Evolutionary conservation across 1,140 invertebrate genomes (phyloP).

Genomic region (Lanistes nyassanus): DNA sequence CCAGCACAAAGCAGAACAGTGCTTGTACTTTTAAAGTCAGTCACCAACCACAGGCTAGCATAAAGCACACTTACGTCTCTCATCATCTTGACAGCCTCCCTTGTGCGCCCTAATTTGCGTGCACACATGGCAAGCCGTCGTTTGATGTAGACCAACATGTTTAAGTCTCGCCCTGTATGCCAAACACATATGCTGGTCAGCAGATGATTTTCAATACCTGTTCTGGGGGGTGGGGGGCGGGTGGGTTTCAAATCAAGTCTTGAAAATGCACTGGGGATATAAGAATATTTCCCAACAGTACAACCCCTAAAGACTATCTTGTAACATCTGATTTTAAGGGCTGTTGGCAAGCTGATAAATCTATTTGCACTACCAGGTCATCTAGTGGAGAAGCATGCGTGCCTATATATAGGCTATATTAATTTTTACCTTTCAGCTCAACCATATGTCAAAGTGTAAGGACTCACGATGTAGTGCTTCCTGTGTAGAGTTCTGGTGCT

Average conservation of each 20-base stretch:
- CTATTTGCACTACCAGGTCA: no score
- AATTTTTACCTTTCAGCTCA: no score
- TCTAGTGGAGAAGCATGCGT: no score
- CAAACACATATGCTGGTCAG: conserved; percentile 25
- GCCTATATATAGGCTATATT: no score
- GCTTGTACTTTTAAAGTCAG: background rate
- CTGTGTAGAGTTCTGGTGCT: conserved; percentile 80
- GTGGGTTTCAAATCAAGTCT: no score
- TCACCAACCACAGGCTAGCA: background rate
- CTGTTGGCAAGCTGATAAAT: no score
- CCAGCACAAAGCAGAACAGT: background rate
- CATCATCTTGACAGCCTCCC: conserved; percentile 97
- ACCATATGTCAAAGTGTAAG: no score
- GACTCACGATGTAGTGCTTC: conserved; percentile 82
- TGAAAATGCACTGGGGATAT: no score
- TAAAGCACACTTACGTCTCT: conserved; percentile 77
- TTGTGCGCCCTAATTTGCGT: conserved; percentile 86
- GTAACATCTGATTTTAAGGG: no score
- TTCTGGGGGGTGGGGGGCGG: no score
- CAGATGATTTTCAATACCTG: background rate
- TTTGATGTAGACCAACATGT: conserved; percentile 95
- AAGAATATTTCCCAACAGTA: no score
- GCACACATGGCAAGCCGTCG: conserved; percentile 96
- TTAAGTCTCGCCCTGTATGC: conserved; percentile 82
- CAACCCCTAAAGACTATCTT: no score